Percentiles rank a stretch among this genome's conserved stretches.
Conservation (phyloP, 2,113 vertebrate species). For the Cynopterus brachyotis region DNA sequence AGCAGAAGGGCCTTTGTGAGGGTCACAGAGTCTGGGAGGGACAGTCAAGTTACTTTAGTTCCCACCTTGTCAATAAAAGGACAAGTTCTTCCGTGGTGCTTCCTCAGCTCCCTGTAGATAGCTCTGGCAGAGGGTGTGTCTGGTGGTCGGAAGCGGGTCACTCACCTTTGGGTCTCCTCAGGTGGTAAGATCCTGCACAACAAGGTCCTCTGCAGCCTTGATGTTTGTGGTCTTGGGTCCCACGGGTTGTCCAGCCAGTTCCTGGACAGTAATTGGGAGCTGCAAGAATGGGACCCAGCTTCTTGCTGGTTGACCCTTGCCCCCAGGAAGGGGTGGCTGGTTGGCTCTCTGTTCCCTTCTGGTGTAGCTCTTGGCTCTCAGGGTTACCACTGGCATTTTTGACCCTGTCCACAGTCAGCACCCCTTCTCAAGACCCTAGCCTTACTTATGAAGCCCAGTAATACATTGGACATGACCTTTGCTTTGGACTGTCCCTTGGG, state of each 20-base stretch:
- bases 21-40: background rate
- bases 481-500: background rate
- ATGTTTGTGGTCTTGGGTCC: background rate
- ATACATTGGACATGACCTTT: background rate
- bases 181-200: background rate
- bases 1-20: background rate
- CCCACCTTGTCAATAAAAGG: background rate
- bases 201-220: background rate
- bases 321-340: background rate
- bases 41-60: background rate
- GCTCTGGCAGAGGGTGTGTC: background rate
- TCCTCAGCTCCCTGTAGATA: background rate
- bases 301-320: background rate
- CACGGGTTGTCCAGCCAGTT: background rate
- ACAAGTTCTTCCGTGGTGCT: background rate
- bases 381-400: conserved; percentile 28
- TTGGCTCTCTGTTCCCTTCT: conserved; percentile 61
- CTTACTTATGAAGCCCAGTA: background rate
- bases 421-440: background rate
- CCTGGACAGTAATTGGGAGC: background rate
- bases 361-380: conserved; percentile 57
- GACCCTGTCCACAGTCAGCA: rapidly evolving
- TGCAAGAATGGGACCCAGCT: conserved; percentile 50
- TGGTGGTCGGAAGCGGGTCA: background rate
- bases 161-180: background rate